Percentiles rank a stretch among this genome's conserved stretches.
These are phyloP conservation scores for Geococcyx californianus DNA, from an alignment of 2,113 vertebrate genomes.

Conservation along the genomic window DNA sequence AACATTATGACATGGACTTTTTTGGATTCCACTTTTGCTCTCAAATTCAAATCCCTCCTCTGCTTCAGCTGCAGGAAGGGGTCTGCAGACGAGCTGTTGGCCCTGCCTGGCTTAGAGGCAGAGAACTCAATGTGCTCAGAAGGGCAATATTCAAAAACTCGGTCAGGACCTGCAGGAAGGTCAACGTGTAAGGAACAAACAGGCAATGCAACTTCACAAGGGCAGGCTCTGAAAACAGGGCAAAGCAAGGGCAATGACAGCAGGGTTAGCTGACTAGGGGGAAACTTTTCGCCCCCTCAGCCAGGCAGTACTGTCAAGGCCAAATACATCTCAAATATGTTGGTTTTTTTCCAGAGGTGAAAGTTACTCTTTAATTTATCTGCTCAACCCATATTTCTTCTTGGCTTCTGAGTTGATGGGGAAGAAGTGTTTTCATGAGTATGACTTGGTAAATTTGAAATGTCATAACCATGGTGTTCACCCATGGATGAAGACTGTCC, in stretches of 20 bases:
- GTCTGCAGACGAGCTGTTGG: background rate
- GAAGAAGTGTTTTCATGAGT: background rate
- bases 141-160: background rate
- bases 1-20: rapidly evolving
- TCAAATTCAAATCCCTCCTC: background rate
- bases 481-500: background rate
- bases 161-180: background rate
- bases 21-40: background rate
- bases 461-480: rapidly evolving
- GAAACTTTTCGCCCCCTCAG: background rate
- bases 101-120: background rate
- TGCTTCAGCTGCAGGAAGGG: background rate
- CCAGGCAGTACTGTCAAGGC: background rate
- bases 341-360: background rate
- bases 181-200: background rate
- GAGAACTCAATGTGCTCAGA: background rate
- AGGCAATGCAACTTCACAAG: background rate
- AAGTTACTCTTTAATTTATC: background rate
- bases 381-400: background rate
- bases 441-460: background rate
- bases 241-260: background rate
- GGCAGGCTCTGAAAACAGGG: background rate
- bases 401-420: background rate
- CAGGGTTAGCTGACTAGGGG: background rate
- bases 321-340: background rate